Conservation (phyloP, 1,140 invertebrate species). For the Drosophila tsacasi region DNA sequence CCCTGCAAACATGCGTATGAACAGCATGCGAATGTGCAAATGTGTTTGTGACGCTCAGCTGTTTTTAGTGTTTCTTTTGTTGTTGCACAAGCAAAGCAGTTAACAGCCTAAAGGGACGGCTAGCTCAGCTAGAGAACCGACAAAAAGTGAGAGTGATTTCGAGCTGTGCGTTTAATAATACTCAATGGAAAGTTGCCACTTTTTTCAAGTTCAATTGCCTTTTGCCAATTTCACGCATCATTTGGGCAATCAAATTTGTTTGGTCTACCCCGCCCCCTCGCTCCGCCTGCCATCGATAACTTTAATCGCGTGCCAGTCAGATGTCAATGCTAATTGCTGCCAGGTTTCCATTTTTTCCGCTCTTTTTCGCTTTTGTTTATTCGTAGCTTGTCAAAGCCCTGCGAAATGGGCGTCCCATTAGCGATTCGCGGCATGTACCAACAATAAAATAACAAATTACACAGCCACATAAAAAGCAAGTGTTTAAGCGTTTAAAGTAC, state of each 20-base stretch:
- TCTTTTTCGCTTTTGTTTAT: slow-evolving; percentile 20
- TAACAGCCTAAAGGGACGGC: slow-evolving; percentile 15
- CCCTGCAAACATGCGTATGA: slow-evolving; percentile 1
- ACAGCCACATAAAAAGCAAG: neutral
- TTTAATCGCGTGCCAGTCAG: slow-evolving; percentile 68
- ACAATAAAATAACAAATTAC: slow-evolving; percentile 68
- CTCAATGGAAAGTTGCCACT: slow-evolving; percentile 19
- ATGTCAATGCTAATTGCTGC: slow-evolving; percentile 71
- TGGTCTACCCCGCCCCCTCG: slow-evolving; percentile 3
- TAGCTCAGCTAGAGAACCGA: slow-evolving; percentile 13
- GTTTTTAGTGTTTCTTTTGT: slow-evolving; percentile 32
- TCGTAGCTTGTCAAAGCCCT: slow-evolving; percentile 43
- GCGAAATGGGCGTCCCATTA: slow-evolving; percentile 47
- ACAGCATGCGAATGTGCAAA: slow-evolving; percentile 2
- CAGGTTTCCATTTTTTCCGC: slow-evolving; percentile 34
- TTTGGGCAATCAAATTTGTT: slow-evolving; percentile 58
- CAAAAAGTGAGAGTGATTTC: slow-evolving; percentile 80
- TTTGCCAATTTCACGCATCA: slow-evolving; percentile 62
- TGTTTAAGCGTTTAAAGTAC: neutral
- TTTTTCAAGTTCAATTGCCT: slow-evolving; percentile 60
- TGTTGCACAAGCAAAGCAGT: slow-evolving; percentile 6
- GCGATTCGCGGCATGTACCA: slow-evolving; percentile 61
- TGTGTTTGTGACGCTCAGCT: slow-evolving; percentile 32
- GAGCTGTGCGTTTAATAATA: slow-evolving; percentile 85
- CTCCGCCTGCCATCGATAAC: slow-evolving; percentile 16